Percentiles rank a stretch among this genome's conserved stretches.
phyloP scores from a whole-genome alignment of 1,140 invertebrate species.

The Drosophila ironensis region DNA sequence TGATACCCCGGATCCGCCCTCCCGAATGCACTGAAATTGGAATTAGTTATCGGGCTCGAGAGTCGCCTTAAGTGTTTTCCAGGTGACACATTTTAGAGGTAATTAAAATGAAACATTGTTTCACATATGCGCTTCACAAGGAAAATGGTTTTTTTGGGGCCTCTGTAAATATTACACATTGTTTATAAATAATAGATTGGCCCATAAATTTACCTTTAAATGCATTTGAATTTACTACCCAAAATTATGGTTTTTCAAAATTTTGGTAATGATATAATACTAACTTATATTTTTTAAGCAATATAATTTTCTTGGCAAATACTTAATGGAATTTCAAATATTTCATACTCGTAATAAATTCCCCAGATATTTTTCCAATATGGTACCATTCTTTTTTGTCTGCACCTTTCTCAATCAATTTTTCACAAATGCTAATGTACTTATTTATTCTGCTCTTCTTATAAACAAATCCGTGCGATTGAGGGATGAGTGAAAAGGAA shows the following conservation, averaged over 20 bases:
- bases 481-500: conserved; percentile 24
- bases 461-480: conserved; percentile 60
- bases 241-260: too few species aligned
- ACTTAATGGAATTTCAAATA: not conserved
- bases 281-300: too few species aligned
- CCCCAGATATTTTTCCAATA: not conserved
- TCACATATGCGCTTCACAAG: too few species aligned
- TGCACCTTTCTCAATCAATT: conserved; percentile 48
- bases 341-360: not conserved
- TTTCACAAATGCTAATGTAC: conserved; percentile 21
- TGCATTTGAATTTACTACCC: too few species aligned
- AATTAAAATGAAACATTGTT: not conserved
- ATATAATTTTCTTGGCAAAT: too few species aligned
- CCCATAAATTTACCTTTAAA: too few species aligned
- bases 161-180: too few species aligned
- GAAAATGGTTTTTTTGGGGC: too few species aligned
- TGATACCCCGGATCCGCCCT: not conserved
- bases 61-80: not conserved
- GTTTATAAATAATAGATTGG: too few species aligned
- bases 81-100: not conserved
- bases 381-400: conserved; percentile 5
- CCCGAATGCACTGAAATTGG: conserved; percentile 7
- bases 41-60: not conserved
- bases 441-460: conserved; percentile 11
- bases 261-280: too few species aligned